These are phyloP conservation scores for Clostera curtula DNA, from an alignment of 2,888 invertebrate genomes.

Conservation along the genomic window DNA sequence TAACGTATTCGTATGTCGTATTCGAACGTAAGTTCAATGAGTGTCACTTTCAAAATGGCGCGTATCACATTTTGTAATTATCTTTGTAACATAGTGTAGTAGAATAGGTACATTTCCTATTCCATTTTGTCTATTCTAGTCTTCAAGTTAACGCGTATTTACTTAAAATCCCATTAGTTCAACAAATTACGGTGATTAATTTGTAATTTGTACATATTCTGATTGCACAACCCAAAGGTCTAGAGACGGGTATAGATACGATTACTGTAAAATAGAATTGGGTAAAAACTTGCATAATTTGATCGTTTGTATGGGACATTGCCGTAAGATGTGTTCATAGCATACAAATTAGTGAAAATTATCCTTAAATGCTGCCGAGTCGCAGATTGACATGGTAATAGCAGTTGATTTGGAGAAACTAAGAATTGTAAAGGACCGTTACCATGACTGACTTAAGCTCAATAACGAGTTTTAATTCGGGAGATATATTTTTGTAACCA, in stretches of 20 bases:
- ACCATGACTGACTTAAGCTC: too few species aligned
- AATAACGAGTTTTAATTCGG: too few species aligned
- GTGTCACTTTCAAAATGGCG: too few species aligned
- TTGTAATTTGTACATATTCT: constrained; percentile 58
- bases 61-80: too few species aligned
- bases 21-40: too few species aligned
- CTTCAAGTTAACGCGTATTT: constrained; percentile 41
- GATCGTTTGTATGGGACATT: constrained; percentile 4
- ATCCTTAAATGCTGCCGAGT: constrained; percentile 3
- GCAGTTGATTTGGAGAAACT: constrained; percentile 57
- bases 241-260: constrained; percentile 10
- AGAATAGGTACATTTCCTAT: constrained; percentile 23
- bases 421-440: too few species aligned
- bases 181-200: constrained; percentile 36
- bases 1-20: too few species aligned
- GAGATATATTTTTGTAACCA: too few species aligned
- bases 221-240: constrained; percentile 53
- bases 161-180: constrained; percentile 31
- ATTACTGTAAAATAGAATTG: constrained; percentile 8
- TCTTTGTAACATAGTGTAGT: constrained; percentile 16
- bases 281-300: constrained; percentile 4
- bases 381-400: constrained; percentile 24
- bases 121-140: constrained; percentile 46
- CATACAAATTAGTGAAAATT: constrained; percentile 6
- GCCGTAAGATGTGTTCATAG: constrained; percentile 10